Conservation (phyloP, 2,797 vertebrate genomes). For the Anguilla anguilla region DNA sequence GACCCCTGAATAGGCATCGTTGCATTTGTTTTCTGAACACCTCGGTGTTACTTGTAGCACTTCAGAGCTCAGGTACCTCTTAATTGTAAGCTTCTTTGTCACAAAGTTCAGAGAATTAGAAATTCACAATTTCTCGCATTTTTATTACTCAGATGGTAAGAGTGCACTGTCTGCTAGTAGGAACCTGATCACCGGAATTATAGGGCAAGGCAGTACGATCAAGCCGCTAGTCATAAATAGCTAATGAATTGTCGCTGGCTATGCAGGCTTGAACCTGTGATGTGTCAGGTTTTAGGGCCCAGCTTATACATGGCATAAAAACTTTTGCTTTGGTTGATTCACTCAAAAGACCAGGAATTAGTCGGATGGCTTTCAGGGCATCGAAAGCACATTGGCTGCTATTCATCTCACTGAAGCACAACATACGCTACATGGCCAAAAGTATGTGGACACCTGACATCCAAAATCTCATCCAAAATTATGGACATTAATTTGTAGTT, state of each 20-base stretch:
- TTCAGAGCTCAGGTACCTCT: background rate
- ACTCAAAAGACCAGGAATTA: background rate
- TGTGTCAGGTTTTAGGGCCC: background rate
- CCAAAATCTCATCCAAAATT: no score
- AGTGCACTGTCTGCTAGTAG: background rate
- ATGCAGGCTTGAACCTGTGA: background rate
- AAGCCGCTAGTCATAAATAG: background rate
- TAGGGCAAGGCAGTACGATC: background rate
- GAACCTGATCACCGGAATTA: background rate
- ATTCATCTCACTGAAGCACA: background rate
- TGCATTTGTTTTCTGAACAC: background rate
- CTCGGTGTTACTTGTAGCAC: background rate
- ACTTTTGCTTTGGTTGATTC: background rate
- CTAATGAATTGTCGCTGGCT: background rate
- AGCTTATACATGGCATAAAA: no score
- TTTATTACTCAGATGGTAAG: background rate
- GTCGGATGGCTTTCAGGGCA: background rate
- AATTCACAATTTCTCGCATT: background rate
- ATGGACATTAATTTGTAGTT: no score
- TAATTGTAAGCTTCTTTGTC: background rate
- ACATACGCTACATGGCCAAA: no score
- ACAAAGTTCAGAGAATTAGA: background rate
- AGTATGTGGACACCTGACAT: no score
- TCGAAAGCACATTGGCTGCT: background rate
- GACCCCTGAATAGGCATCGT: background rate